phyloP scores from a whole-genome alignment of 2,113 vertebrate species.

The Syrrhaptes paradoxus region DNA sequence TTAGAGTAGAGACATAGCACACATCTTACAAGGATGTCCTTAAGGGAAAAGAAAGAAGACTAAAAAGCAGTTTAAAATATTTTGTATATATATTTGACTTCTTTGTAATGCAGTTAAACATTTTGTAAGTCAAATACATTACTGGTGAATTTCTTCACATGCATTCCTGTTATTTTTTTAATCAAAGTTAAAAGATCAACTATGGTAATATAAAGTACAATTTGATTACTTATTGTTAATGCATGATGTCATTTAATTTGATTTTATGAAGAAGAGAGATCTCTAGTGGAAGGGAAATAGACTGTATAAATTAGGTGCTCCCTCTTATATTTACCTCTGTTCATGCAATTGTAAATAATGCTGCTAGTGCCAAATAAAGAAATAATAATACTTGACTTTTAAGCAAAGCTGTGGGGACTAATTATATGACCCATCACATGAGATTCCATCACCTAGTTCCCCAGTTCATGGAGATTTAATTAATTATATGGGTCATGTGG shows the following conservation, averaged over 20 bases:
- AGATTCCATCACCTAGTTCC: neutral
- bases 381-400: neutral
- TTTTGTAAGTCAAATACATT: neutral
- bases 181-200: slow-evolving; percentile 27
- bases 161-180: neutral
- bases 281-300: slow-evolving; percentile 31
- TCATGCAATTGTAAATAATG: neutral
- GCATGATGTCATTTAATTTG: slow-evolving; percentile 18
- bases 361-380: neutral
- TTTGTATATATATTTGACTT: neutral
- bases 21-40: neutral
- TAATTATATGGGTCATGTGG: neutral
- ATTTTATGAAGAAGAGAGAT: slow-evolving; percentile 10
- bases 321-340: neutral
- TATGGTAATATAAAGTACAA: slow-evolving; percentile 30
- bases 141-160: neutral
- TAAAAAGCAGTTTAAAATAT: neutral
- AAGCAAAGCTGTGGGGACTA: neutral
- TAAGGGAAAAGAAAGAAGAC: neutral
- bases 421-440: neutral
- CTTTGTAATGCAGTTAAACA: neutral
- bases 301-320: neutral
- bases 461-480: neutral
- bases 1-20: neutral
- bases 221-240: slow-evolving; percentile 32